Conservation (phyloP, 2,113 vertebrate genomes). For the Zosterops lateralis region DNA sequence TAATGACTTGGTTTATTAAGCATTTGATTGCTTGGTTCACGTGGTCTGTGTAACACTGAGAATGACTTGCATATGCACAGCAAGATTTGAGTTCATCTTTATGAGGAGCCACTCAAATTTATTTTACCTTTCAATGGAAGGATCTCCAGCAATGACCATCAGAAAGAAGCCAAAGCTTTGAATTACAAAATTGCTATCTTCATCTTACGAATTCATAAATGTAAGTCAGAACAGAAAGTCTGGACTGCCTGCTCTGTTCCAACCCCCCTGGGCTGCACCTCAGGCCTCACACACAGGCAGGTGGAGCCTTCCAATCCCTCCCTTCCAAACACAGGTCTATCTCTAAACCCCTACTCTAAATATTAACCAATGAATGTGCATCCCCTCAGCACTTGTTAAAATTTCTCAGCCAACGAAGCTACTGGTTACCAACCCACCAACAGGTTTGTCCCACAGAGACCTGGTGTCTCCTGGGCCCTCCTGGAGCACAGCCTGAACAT, state of each 20-base stretch:
- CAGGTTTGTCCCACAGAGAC: neutral
- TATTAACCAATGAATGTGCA: rapidly evolving
- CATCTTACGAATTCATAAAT: neutral
- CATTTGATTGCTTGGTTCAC: neutral
- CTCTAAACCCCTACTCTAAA: neutral
- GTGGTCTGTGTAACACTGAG: neutral
- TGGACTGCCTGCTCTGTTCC: neutral
- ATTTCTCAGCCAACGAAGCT: neutral
- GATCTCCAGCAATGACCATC: neutral
- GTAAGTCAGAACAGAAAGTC: neutral
- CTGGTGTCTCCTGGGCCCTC: neutral
- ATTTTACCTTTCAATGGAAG: neutral
- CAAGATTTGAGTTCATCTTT: constrained; percentile 55
- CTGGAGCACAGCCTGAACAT: neutral
- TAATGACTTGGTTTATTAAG: constrained; percentile 49
- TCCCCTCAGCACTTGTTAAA: neutral
- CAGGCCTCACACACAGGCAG: neutral
- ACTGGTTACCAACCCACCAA: rapidly evolving
- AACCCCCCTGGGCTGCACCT: rapidly evolving
- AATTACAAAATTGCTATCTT: neutral
- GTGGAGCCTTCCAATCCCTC: rapidly evolving
- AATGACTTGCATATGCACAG: neutral
- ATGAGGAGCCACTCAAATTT: constrained; percentile 1
- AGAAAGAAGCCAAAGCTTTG: constrained; percentile 13
- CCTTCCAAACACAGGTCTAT: rapidly evolving